A percentile compares a stretch with the other conserved stretches of the same genome.
Conservation (phyloP, 2,113 vertebrate species). For the Rhizomys pruinosus region DNA sequence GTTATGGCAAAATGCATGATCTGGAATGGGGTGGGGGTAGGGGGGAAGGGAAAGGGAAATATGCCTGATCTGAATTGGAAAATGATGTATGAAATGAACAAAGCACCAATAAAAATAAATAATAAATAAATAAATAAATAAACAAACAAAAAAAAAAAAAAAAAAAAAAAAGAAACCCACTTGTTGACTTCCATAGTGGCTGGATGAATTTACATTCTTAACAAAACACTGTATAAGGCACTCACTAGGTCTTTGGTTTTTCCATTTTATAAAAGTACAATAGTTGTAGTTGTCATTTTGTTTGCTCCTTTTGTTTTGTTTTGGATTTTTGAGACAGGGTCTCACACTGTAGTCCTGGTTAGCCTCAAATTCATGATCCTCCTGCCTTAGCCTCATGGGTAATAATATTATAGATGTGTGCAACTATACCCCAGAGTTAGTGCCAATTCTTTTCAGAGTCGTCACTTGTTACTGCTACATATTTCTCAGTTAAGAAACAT, state of each 20-base stretch:
- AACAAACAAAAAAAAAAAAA: too few relatives aligned
- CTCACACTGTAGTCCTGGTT: neutral
- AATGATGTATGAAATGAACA: too few relatives aligned
- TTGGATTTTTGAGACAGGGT: neutral
- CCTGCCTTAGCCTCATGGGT: neutral
- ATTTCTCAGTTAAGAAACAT: constrained; percentile 50
- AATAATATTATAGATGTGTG: neutral
- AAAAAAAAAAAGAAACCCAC: neutral
- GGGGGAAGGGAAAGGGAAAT: too few relatives aligned
- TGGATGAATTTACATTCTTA: neutral
- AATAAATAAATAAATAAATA: too few relatives aligned
- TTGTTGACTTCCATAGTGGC: neutral
- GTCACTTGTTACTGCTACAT: constrained; percentile 46
- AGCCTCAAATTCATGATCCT: neutral
- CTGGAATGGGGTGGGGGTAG: too few relatives aligned
- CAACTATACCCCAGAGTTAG: neutral
- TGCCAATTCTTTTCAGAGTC: constrained; percentile 12
- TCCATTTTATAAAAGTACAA: constrained; percentile 48
- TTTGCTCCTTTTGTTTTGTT: neutral
- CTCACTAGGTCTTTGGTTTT: constrained; percentile 28
- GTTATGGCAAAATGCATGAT: too few relatives aligned
- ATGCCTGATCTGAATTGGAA: too few relatives aligned
- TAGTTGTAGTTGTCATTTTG: neutral
- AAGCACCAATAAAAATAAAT: too few relatives aligned
- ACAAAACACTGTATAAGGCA: neutral